Conservation (phyloP, 2,888 invertebrate species). For the Eumacrocentrus americanus region DNA sequence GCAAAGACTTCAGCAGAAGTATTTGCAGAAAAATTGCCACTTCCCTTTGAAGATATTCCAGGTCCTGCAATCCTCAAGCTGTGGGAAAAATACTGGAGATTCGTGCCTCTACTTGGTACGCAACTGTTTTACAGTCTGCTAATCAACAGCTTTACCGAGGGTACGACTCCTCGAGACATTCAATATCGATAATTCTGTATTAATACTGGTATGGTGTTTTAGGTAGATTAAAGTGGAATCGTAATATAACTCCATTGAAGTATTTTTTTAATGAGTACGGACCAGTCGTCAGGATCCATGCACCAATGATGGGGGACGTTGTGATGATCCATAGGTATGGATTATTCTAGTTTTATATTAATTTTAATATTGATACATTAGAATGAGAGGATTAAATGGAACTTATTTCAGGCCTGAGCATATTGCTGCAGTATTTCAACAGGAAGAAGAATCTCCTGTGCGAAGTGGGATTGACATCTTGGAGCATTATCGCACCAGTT, state of each 20-base stretch:
- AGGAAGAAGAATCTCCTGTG: conserved; percentile 68
- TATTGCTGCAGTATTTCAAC: conserved; percentile 67
- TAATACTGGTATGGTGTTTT: not conserved
- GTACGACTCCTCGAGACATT: conserved; percentile 44
- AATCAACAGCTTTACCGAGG: conserved; percentile 54
- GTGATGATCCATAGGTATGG: conserved; percentile 63
- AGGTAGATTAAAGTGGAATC: conserved; percentile 62
- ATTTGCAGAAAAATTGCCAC: conserved; percentile 40
- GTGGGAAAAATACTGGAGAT: conserved; percentile 67
- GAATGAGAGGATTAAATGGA: not conserved
- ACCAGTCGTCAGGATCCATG: conserved; percentile 70
- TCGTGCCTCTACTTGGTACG: conserved; percentile 69
- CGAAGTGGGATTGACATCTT: conserved; percentile 70
- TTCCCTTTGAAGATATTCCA: conserved; percentile 70
- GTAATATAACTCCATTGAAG: conserved; percentile 60
- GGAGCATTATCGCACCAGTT: conserved; percentile 69
- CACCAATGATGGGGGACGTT: conserved; percentile 70
- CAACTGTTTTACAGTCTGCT: conserved; percentile 62
- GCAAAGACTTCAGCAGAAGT: conserved; percentile 22
- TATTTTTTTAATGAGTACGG: conserved; percentile 67
- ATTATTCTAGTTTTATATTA: conserved; percentile 35
- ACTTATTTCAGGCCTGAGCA: conserved; percentile 65
- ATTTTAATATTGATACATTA: not conserved
- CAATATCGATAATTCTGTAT: not conserved
- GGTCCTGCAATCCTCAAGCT: conserved; percentile 68